Base-by-base conservation (phyloP, 2,888 invertebrate species). In the Cataglyphis cursor region DNA sequence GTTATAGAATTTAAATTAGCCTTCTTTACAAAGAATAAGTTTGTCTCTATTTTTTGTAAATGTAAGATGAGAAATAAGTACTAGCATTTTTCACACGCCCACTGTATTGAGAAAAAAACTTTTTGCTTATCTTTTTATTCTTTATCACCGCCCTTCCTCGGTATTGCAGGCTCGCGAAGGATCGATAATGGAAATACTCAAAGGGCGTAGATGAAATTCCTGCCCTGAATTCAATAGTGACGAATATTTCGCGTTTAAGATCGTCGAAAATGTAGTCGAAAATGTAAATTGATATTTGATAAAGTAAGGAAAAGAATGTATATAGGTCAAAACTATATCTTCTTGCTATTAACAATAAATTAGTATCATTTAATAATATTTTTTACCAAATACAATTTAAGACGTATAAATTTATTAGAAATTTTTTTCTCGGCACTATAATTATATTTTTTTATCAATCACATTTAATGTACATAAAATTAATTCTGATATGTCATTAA, bases 111-210 rank as follows among this genome's bases (percentile, higher is more conserved):
- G 6, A 72, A 70, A 75, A 64, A 59, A 73, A 59, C 24, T 48
- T 59, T 44, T 59, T 31, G 28, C 9, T 15, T 57, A 31, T 68
- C 6, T 44, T 72, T 80, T 73, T 59, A 24, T 35, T 18, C 24
- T 44, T 70, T 59, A 44, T 80, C 44, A 12, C 12, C 35, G 12
- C 24, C 44, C 59, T 59, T 54, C 78, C 21, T 57, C 15, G 31
- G 74, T 72, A 73, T 80, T 73, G 73, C 74, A 73, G 18, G 18
- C 31, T 78, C 21, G 59, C 74, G 15, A 44, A 57, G 44, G 65
- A 1, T 72, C 81, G 81, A 83, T 83, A 83, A 83, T 81, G 83
- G 68, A 72, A 83, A 81, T 83, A 72, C 64, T 64, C 54, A 70
- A 54, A 70, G 66, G 44, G 61, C 82, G 54, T 54, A 48, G 64